These are phyloP conservation scores for Vanessa cardui DNA, from an alignment of 2,888 invertebrate species.

Conservation along the genomic window DNA sequence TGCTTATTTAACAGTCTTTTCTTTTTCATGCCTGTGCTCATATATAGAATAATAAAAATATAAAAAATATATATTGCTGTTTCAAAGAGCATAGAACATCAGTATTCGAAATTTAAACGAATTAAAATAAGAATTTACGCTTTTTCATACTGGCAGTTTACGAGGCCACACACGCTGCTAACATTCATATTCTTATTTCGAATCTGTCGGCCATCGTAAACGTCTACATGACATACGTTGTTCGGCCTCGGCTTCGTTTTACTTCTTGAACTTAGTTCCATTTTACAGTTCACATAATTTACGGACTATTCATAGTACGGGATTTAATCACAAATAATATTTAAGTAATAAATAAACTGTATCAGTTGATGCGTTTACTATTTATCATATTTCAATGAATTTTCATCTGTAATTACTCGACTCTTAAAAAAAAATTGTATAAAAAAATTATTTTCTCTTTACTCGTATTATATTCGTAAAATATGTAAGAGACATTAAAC, in stretches of 20 bases:
- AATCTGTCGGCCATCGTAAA: conserved; percentile 68
- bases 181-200: conserved; percentile 63
- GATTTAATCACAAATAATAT: conserved; percentile 24
- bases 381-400: background rate
- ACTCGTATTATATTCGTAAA: no score
- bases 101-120: conserved; percentile 7
- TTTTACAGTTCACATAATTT: conserved; percentile 42
- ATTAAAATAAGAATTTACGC: conserved; percentile 31
- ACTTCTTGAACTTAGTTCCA: conserved; percentile 24
- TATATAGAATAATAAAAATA: no score
- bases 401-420: no score
- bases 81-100: background rate
- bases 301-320: conserved; percentile 29
- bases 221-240: conserved; percentile 62
- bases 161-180: conserved; percentile 68
- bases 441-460: no score
- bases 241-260: conserved; percentile 31
- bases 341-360: conserved; percentile 20
- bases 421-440: no score
- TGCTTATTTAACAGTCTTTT: no score
- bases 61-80: background rate
- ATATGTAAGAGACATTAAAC: no score
- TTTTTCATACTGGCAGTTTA: conserved; percentile 49
- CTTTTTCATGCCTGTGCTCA: no score
- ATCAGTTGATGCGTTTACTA: background rate